These are phyloP conservation scores for Acronicta aceris DNA, from an alignment of 2,888 invertebrate genomes.

Conservation along the genomic window DNA sequence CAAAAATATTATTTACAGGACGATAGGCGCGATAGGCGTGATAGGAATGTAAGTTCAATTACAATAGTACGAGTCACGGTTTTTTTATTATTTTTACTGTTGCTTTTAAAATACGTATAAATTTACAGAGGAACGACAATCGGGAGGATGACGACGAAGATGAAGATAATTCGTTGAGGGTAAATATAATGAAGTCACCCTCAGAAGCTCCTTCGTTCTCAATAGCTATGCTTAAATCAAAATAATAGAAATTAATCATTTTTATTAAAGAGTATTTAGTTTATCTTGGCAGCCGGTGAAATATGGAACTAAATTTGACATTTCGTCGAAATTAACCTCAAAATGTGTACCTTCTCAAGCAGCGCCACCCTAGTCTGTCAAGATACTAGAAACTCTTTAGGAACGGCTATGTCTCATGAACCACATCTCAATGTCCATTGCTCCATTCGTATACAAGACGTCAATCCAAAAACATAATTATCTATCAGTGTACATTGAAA, in stretches of 20 bases:
- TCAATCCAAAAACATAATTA: neutral
- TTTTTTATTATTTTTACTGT: no score
- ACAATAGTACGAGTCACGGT: no score
- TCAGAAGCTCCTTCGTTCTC: neutral
- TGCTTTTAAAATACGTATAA: neutral
- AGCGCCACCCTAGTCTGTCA: conserved; percentile 1
- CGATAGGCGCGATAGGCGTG: conserved; percentile 3
- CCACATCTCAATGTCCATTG: conserved; percentile 29
- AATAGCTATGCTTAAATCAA: conserved; percentile 5
- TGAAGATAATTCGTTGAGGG: conserved; percentile 26
- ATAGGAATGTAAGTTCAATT: conserved; percentile 15
- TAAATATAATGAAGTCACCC: conserved; percentile 28
- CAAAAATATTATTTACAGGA: conserved; percentile 4
- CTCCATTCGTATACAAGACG: conserved; percentile 41
- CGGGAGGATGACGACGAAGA: conserved; percentile 26
- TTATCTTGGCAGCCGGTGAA: neutral
- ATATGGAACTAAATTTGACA: neutral
- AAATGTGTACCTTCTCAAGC: neutral
- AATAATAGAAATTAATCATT: conserved; percentile 4
- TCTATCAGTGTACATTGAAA: conserved; percentile 22
- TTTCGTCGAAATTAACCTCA: neutral
- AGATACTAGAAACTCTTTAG: neutral
- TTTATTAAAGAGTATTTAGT: neutral
- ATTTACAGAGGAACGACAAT: conserved; percentile 22
- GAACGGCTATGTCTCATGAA: neutral